Evolutionary conservation across 2,113 vertebrate species (phyloP).

Genomic region (Gasterosteus aculeatus): DNA sequence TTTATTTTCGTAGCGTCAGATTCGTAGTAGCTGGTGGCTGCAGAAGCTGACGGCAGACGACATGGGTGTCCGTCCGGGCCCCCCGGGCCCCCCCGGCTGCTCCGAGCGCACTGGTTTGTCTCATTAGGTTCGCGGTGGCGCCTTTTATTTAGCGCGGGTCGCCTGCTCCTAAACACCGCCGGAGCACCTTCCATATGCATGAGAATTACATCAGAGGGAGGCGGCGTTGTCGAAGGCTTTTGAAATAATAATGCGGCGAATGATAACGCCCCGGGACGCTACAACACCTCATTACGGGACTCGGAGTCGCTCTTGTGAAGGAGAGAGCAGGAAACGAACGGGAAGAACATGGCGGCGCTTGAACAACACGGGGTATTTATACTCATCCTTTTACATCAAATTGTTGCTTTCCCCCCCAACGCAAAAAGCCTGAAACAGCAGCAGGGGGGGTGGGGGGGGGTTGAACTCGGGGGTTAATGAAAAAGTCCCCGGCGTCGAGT

Average conservation of each 20-base stretch:
- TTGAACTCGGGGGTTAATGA: constrained; percentile 80
- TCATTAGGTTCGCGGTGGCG: constrained; percentile 75
- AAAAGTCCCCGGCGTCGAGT: constrained; percentile 80
- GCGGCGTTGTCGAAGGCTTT: constrained; percentile 72
- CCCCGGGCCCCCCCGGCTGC: constrained; percentile 41
- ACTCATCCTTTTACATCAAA: constrained; percentile 79
- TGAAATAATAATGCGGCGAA: constrained; percentile 81
- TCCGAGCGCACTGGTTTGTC: constrained; percentile 47
- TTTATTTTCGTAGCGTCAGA: constrained; percentile 51
- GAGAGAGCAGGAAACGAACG: constrained; percentile 68
- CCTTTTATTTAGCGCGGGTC: constrained; percentile 63
- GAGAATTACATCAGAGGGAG: constrained; percentile 73
- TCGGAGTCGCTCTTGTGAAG: constrained; percentile 66
- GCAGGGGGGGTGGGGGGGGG: constrained; percentile 31
- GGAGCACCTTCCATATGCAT: constrained; percentile 72
- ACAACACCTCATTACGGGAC: constrained; percentile 77
- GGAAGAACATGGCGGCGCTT: constrained; percentile 68
- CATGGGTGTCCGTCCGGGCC: constrained; percentile 65
- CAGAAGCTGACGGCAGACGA: constrained; percentile 73
- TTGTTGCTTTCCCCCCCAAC: constrained; percentile 73
- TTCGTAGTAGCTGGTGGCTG: constrained; percentile 54
- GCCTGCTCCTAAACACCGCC: constrained; percentile 58
- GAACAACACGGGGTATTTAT: constrained; percentile 74
- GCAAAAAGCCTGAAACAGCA: constrained; percentile 67
- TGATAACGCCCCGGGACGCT: constrained; percentile 79